These are phyloP conservation scores for Morpho achilles DNA, from an alignment of 2,888 invertebrate genomes.

Conservation along the genomic window DNA sequence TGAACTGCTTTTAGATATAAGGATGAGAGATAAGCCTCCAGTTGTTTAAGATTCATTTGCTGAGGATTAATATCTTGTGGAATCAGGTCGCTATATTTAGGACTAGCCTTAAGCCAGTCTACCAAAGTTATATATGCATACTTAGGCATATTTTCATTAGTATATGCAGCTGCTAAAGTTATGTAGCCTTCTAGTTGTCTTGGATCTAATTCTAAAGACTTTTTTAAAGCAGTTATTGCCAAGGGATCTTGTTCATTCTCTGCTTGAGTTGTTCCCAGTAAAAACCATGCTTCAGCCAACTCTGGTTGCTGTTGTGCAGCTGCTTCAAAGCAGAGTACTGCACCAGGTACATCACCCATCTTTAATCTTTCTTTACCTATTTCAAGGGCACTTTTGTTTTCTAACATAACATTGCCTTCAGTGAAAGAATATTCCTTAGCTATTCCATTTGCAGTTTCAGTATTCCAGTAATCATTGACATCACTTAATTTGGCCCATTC, in stretches of 20 bases:
- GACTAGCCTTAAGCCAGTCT: slow-evolving; percentile 88
- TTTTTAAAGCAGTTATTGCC: slow-evolving; percentile 94
- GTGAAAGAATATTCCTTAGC: slow-evolving; percentile 86
- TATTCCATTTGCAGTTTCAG: slow-evolving; percentile 69
- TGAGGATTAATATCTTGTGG: slow-evolving; percentile 70
- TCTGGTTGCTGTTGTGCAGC: slow-evolving; percentile 91
- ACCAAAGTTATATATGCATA: slow-evolving; percentile 91
- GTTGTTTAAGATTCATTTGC: slow-evolving; percentile 62
- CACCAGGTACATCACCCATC: slow-evolving; percentile 95
- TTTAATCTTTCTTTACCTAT: slow-evolving; percentile 90
- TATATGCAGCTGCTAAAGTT: slow-evolving; percentile 95
- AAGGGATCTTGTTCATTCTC: slow-evolving; percentile 98
- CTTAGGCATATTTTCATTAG: slow-evolving; percentile 96
- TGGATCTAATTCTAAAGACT: slow-evolving; percentile 89
- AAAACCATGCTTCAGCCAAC: slow-evolving; percentile 91
- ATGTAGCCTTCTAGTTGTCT: slow-evolving; percentile 90
- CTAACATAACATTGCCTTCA: slow-evolving; percentile 91
- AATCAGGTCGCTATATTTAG: slow-evolving; percentile 88
- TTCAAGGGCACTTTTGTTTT: slow-evolving; percentile 87
- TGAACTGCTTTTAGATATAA: slow-evolving; percentile 90
- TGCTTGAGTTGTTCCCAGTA: slow-evolving; percentile 94
- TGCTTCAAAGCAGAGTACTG: slow-evolving; percentile 97
- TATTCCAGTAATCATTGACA: slow-evolving; percentile 83
- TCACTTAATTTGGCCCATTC: slow-evolving; percentile 89
- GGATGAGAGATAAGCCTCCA: slow-evolving; percentile 83